A percentile compares a stretch with the other conserved stretches of the same genome.
These are phyloP conservation scores for Sylvietta virens DNA, from an alignment of 2,113 vertebrate genomes.

Conservation along the genomic window DNA sequence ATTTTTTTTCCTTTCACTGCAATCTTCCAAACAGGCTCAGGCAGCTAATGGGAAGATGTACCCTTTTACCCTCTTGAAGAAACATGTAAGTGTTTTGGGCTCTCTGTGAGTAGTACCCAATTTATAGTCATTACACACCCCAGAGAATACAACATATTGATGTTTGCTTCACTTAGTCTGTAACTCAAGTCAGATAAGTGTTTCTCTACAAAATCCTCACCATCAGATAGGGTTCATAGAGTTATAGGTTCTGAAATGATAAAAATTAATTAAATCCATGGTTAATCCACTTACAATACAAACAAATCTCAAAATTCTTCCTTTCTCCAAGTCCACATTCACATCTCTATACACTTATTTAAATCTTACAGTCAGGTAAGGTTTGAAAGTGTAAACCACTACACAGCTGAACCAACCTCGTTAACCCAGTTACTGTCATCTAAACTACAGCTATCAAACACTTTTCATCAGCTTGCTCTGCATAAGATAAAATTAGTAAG, in stretches of 20 bases:
- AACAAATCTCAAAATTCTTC: background rate
- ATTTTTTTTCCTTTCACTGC: background rate
- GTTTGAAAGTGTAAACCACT: background rate
- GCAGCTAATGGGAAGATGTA: background rate
- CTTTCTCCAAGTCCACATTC: background rate
- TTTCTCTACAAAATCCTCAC: background rate
- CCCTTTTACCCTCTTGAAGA: background rate
- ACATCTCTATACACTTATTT: background rate
- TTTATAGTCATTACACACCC: background rate
- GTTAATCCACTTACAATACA: background rate
- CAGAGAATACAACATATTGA: background rate
- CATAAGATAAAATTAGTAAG: background rate
- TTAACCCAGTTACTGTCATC: background rate
- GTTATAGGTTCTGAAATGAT: background rate
- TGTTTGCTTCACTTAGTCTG: background rate
- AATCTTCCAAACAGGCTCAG: background rate
- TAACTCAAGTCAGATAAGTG: background rate
- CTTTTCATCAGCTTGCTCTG: background rate
- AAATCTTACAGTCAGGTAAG: background rate
- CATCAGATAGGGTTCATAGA: background rate
- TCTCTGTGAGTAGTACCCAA: background rate
- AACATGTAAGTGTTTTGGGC: background rate
- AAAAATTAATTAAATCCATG: background rate
- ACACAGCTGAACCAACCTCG: background rate
- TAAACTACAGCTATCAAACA: background rate